Percentiles rank a stretch among this genome's conserved stretches.
phyloP scores from a whole-genome alignment of 1,140 invertebrate genomes.

The Drusus annulatus region DNA sequence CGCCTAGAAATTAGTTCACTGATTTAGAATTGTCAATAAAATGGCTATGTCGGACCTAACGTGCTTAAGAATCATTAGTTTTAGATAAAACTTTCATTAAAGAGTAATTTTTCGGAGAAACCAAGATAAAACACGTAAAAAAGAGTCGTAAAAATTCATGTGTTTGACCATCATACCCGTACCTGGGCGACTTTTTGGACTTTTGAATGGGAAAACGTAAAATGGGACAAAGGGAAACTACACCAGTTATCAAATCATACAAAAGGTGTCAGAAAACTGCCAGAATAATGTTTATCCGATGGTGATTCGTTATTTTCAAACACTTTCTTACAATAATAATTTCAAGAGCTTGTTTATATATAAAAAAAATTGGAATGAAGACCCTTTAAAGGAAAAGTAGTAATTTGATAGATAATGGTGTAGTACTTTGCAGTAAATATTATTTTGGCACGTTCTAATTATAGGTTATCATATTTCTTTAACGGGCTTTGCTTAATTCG shows the following conservation, averaged over 20 bases:
- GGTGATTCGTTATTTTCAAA: constrained; percentile 14
- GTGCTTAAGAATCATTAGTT: neutral
- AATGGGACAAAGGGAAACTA: constrained; percentile 43
- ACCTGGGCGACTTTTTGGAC: constrained; percentile 42
- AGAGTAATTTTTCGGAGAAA: constrained; percentile 9
- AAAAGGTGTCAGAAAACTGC: constrained; percentile 52
- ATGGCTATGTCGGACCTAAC: too few relatives aligned
- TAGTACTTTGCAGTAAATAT: too few relatives aligned
- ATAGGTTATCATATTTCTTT: too few relatives aligned
- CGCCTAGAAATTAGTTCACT: too few relatives aligned
- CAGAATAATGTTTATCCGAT: constrained; percentile 40
- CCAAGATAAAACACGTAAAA: constrained; percentile 38
- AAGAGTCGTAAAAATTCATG: constrained; percentile 54
- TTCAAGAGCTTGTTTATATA: neutral
- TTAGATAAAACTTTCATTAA: constrained; percentile 20
- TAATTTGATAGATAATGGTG: too few relatives aligned
- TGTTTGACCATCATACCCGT: constrained; percentile 43
- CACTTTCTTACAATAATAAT: neutral
- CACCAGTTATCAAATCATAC: constrained; percentile 39
- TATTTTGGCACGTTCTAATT: too few relatives aligned
- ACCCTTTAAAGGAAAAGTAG: too few relatives aligned
- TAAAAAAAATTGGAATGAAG: too few relatives aligned
- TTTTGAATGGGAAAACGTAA: constrained; percentile 39
- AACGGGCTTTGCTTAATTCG: too few relatives aligned
- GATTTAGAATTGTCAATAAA: too few relatives aligned